phyloP scores from a whole-genome alignment of 2,797 vertebrate genomes.

The Pseudotriccus pelzelni region DNA sequence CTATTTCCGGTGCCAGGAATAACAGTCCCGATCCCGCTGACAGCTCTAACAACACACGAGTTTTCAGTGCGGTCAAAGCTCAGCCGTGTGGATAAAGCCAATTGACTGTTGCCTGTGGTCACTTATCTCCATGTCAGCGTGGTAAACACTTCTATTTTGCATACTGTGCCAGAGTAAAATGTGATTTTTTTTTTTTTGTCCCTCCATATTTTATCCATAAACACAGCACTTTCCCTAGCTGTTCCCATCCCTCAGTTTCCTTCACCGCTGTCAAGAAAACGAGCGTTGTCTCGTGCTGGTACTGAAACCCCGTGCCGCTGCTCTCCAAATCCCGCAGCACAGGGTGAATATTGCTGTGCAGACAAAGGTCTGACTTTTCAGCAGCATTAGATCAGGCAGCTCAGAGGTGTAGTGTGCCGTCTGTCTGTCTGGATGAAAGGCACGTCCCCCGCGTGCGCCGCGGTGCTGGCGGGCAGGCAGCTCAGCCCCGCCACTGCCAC shows the following conservation, averaged over 20 bases:
- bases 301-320: not conserved
- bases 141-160: not conserved
- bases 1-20: fast-evolving
- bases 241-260: not conserved
- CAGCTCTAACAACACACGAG: not conserved
- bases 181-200: fast-evolving
- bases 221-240: not conserved
- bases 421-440: not conserved
- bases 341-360: not conserved
- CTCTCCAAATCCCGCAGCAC: not conserved
- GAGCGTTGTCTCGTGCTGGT: fast-evolving
- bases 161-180: not conserved
- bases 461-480: not conserved
- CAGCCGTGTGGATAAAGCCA: not conserved
- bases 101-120: not conserved
- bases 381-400: not conserved
- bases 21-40: not conserved
- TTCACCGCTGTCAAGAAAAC: not conserved
- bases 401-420: not conserved
- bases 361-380: not conserved
- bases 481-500: not conserved
- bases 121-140: not conserved
- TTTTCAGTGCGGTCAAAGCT: fast-evolving
- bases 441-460: not conserved
- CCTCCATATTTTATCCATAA: not conserved